phyloP scores from a whole-genome alignment of 2,113 vertebrate genomes.

The Cephalopterus ornatus region DNA sequence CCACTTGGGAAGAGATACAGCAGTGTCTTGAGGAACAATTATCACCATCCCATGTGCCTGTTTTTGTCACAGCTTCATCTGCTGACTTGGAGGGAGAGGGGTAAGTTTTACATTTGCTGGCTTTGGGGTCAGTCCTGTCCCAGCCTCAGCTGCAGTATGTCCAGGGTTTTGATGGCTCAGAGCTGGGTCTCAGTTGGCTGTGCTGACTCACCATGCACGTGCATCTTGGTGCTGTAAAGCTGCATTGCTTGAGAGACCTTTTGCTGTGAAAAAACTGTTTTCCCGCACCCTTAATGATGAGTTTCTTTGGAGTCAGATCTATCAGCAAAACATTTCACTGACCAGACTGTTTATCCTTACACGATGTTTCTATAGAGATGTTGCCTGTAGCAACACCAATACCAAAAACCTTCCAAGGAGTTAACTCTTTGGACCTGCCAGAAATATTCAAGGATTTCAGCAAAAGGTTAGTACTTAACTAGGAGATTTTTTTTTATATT shows the following conservation, averaged over 20 bases:
- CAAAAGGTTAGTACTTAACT: neutral
- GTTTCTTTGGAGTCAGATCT: neutral
- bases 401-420: neutral
- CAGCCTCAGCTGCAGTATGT: neutral
- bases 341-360: neutral
- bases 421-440: neutral
- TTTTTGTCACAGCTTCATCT: neutral
- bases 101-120: neutral
- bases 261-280: neutral
- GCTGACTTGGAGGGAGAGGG: neutral
- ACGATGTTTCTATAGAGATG: neutral
- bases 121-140: neutral
- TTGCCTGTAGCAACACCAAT: neutral
- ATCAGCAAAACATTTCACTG: neutral
- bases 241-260: neutral
- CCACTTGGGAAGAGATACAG: neutral
- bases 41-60: neutral
- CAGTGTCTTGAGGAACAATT: neutral
- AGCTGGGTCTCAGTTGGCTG: neutral
- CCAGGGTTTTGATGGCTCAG: neutral
- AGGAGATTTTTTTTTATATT: neutral
- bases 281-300: neutral
- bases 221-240: neutral
- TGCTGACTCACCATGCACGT: accelerated
- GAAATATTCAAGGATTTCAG: neutral